phyloP scores from a whole-genome alignment of 2,113 vertebrate species.

The Fukomys damarensis region DNA sequence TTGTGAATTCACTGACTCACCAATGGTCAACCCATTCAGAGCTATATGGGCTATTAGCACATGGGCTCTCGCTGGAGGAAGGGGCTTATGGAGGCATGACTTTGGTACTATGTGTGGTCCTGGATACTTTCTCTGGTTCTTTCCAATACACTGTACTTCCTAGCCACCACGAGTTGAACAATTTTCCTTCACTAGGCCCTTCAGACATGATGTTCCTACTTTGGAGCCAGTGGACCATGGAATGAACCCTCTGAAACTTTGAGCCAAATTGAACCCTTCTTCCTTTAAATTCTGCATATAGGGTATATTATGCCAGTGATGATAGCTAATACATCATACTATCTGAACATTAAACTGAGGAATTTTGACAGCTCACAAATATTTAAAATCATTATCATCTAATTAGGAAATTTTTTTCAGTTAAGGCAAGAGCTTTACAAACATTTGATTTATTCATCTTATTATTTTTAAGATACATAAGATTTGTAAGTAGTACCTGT shows the following conservation, averaged over 20 bases:
- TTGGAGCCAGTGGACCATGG: background rate
- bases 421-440: background rate
- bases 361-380: background rate
- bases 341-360: background rate
- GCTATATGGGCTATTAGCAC: background rate
- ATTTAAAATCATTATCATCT: background rate
- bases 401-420: background rate
- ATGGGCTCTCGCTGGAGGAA: background rate
- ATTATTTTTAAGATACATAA: background rate
- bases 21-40: background rate
- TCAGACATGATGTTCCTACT: rapidly evolving
- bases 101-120: background rate
- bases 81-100: background rate
- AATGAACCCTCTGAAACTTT: background rate
- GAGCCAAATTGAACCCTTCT: background rate
- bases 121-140: background rate
- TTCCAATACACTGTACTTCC: background rate
- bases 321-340: background rate
- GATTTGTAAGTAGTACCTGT: background rate
- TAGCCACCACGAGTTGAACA: background rate
- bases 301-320: background rate
- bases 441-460: background rate
- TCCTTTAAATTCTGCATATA: background rate
- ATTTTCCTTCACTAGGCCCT: background rate
- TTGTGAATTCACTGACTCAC: background rate